A percentile compares a stretch with the other conserved stretches of the same genome.
These are phyloP conservation scores for Coelogynopora nodosa DNA, from an alignment of 2,888 invertebrate genomes.

Conservation along the genomic window DNA sequence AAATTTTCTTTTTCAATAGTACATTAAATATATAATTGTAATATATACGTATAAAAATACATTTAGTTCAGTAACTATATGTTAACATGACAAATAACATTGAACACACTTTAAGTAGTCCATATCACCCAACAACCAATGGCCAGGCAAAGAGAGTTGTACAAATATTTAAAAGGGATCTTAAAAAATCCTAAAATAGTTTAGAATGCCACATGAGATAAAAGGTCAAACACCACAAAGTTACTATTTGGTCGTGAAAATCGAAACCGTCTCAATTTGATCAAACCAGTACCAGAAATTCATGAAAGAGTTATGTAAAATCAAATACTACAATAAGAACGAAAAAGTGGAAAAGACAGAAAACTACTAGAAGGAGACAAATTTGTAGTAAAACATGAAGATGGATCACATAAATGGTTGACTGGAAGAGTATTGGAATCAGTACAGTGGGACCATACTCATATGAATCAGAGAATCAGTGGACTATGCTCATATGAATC, in stretches of 20 bases:
- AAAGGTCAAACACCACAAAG: constrained; percentile 25
- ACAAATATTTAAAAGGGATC: constrained; percentile 16
- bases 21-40: no score
- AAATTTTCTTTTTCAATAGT: no score
- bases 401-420: constrained; percentile 9
- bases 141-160: constrained; percentile 38
- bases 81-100: no score
- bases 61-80: no score
- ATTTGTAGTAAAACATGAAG: background rate
- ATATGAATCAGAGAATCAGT: no score
- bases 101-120: background rate
- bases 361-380: background rate
- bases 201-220: background rate
- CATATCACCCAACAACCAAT: constrained; percentile 35
- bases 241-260: constrained; percentile 33
- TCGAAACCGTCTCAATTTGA: background rate
- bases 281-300: constrained; percentile 19
- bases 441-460: background rate
- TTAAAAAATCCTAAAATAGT: constrained; percentile 15
- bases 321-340: background rate
- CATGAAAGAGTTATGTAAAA: constrained; percentile 9
- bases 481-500: no score
- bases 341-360: constrained; percentile 15
- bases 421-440: background rate
- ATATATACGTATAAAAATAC: no score